Conservation (phyloP, 2,888 invertebrate genomes). For the Exephanes ischioxanthus region DNA sequence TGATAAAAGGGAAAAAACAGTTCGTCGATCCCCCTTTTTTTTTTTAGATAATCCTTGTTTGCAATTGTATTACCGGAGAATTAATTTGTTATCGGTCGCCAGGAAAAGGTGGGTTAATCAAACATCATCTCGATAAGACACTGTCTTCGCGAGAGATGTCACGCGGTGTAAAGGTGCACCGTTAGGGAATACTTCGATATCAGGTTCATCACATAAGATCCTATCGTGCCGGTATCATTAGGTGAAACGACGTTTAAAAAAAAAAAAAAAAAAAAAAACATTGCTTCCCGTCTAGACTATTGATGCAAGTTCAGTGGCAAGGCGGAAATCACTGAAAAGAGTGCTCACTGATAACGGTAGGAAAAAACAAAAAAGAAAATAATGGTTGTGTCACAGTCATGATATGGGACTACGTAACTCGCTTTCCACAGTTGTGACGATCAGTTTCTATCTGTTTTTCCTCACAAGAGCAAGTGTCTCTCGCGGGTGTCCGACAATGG, state of each 20-base stretch:
- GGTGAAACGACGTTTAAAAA: background rate
- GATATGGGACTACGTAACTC: background rate
- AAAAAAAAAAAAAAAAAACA: background rate
- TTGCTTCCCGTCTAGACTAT: background rate
- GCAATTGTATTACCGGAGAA: conserved; percentile 22
- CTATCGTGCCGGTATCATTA: background rate
- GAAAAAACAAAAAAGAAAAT: conserved; percentile 3
- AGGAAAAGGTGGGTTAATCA: conserved; percentile 6
- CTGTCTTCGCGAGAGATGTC: background rate
- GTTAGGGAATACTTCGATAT: background rate
- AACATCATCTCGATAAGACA: conserved; percentile 2
- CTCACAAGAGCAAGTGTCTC: conserved; percentile 31
- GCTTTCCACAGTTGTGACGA: background rate
- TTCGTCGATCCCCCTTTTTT: background rate
- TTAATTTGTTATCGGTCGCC: conserved; percentile 20
- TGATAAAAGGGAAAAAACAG: background rate
- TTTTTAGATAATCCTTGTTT: background rate
- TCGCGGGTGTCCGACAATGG: conserved; percentile 27
- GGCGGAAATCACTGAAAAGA: conserved; percentile 15
- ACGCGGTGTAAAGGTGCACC: background rate
- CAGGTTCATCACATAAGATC: background rate
- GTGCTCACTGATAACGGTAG: background rate
- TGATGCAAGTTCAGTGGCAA: conserved; percentile 4
- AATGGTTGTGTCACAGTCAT: background rate
- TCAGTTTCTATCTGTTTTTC: conserved; percentile 3